Evolutionary conservation across 2,113 vertebrate genomes (phyloP).

Genomic region (Mustela lutreola): DNA sequence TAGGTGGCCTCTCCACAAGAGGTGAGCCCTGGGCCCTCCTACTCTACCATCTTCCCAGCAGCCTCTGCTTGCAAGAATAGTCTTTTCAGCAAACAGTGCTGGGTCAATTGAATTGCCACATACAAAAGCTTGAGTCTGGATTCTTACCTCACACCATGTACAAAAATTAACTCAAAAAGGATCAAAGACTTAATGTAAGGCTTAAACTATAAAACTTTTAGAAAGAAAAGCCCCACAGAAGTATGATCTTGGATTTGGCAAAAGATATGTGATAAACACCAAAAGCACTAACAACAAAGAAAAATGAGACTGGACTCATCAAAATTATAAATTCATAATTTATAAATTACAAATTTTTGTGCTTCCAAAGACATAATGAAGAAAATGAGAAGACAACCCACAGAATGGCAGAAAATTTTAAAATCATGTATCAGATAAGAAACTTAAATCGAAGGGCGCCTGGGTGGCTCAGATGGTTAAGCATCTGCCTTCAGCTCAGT

Average conservation of each 20-base stretch:
- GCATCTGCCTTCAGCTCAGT: no score
- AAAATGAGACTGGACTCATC: not conserved
- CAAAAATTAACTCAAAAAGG: not conserved
- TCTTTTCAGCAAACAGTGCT: not conserved
- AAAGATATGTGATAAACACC: not conserved
- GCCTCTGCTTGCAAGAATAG: not conserved
- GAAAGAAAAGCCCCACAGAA: not conserved
- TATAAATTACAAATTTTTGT: not conserved
- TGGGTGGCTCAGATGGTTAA: no score
- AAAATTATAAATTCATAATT: not conserved
- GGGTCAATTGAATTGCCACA: not conserved
- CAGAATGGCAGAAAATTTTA: not conserved
- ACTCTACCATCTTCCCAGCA: not conserved
- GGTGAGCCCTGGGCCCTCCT: not conserved
- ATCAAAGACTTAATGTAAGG: not conserved
- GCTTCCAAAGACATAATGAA: not conserved
- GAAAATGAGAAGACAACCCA: not conserved
- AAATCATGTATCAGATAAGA: not conserved
- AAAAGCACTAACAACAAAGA: not conserved
- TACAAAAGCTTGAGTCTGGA: not conserved
- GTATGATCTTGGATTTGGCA: not conserved
- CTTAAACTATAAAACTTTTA: not conserved
- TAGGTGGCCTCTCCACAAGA: not conserved
- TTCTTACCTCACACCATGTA: not conserved
- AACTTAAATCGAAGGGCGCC: not conserved